A percentile compares a stretch with the other conserved stretches of the same genome.
Conservation (phyloP, 2,888 invertebrate species). For the Suillia variegata region DNA sequence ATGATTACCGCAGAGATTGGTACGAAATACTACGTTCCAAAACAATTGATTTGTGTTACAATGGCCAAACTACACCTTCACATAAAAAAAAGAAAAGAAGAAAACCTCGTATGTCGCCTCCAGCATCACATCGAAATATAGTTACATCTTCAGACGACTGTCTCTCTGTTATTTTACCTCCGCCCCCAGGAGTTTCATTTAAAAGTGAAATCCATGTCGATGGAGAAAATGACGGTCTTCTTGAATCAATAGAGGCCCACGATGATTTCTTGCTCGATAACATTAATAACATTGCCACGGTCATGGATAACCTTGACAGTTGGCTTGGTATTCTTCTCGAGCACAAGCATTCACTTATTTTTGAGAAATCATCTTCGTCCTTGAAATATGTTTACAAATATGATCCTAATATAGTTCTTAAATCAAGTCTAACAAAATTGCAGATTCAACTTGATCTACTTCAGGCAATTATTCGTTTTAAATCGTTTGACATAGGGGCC, state of each 20-base stretch:
- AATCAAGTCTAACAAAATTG: conserved; percentile 25
- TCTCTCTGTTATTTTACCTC: too few relatives aligned
- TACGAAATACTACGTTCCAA: conserved; percentile 30
- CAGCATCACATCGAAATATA: too few relatives aligned
- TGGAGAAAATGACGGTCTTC: not conserved
- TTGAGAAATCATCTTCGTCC: not conserved
- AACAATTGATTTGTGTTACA: conserved; percentile 16
- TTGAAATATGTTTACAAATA: conserved; percentile 14
- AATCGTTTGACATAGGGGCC: conserved; percentile 34
- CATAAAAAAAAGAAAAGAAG: too few relatives aligned
- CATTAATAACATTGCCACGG: conserved; percentile 20
- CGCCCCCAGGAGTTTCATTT: not conserved
- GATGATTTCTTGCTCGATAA: conserved; percentile 29
- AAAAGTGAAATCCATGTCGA: not conserved
- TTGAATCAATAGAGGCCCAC: conserved; percentile 16
- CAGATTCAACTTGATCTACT: conserved; percentile 35
- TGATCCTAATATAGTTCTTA: conserved; percentile 22
- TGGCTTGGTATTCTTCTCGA: conserved; percentile 21
- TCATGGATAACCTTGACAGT: conserved; percentile 24
- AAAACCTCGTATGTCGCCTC: not conserved
- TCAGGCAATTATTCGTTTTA: conserved; percentile 33
- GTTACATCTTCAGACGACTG: too few relatives aligned
- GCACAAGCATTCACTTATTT: not conserved
- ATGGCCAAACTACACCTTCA: not conserved
- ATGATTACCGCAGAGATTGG: conserved; percentile 35